Evolutionary conservation across 1,140 invertebrate species (phyloP).

Genomic region (Drosophila arawakana): DNA sequence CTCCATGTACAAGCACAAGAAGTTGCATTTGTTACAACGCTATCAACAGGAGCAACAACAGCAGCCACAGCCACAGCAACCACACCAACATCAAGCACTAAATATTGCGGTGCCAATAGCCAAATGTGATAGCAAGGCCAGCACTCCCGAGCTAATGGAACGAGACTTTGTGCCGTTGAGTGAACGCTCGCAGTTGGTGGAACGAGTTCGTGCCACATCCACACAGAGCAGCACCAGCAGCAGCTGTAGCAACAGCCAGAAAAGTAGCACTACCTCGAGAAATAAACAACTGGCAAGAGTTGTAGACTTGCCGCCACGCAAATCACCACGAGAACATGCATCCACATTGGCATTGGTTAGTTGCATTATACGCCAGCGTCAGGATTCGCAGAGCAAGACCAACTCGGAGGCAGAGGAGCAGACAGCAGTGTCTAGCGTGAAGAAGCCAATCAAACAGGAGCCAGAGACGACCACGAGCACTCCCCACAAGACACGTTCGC

Average conservation of each 20-base stretch:
- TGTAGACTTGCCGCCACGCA: slow-evolving; percentile 88
- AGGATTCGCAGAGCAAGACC: slow-evolving; percentile 80
- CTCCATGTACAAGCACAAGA: slow-evolving; percentile 75
- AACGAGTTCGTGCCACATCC: slow-evolving; percentile 64
- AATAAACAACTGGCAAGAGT: slow-evolving; percentile 81
- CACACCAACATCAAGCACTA: slow-evolving; percentile 23
- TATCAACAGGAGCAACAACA: slow-evolving; percentile 76
- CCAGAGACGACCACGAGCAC: slow-evolving; percentile 14
- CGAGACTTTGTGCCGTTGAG: slow-evolving; percentile 63
- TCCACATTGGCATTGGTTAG: slow-evolving; percentile 93
- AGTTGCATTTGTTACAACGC: slow-evolving; percentile 72
- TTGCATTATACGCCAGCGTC: slow-evolving; percentile 86
- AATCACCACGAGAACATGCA: slow-evolving; percentile 93
- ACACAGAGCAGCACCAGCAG: slow-evolving; percentile 58
- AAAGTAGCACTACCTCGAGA: slow-evolving; percentile 62
- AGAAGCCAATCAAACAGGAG: slow-evolving; percentile 57
- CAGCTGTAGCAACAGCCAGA: slow-evolving; percentile 63
- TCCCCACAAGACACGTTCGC: slow-evolving; percentile 64
- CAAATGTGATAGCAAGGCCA: slow-evolving; percentile 81
- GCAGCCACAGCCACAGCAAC: slow-evolving; percentile 32
- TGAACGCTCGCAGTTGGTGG: slow-evolving; percentile 56
- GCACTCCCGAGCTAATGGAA: slow-evolving; percentile 71
- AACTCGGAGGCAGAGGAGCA: slow-evolving; percentile 77
- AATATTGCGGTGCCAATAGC: slow-evolving; percentile 46
- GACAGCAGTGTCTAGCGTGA: slow-evolving; percentile 26